phyloP scores from a whole-genome alignment of 2,113 vertebrate genomes.

The Pithys albifrons region DNA sequence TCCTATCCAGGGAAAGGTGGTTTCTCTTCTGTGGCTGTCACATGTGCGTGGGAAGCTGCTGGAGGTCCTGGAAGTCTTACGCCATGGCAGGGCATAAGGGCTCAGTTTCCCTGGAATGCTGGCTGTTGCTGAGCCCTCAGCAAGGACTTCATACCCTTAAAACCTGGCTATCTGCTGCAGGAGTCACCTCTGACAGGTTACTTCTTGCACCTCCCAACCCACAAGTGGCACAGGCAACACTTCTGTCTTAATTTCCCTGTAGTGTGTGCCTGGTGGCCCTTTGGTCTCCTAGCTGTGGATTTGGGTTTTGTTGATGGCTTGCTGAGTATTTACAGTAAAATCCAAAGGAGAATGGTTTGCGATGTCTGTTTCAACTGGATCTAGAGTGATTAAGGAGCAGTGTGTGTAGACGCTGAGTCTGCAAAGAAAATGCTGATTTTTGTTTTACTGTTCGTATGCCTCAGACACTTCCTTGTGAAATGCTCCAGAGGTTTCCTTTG shows the following conservation, averaged over 20 bases:
- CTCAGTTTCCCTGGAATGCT: neutral
- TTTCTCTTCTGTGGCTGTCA: neutral
- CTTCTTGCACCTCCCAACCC: neutral
- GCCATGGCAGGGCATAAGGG: neutral
- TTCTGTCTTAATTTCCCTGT: neutral
- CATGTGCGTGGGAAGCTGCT: neutral
- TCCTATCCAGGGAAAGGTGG: neutral
- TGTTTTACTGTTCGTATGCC: neutral
- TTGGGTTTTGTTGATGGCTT: neutral
- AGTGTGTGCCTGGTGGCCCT: neutral
- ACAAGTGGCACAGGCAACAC: accelerated
- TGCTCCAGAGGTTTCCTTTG: conserved; percentile 51
- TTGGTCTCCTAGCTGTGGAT: neutral
- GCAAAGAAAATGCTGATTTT: conserved; percentile 15
- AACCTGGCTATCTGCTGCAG: neutral
- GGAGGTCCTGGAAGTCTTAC: neutral
- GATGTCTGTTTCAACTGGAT: neutral
- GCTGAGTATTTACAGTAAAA: neutral
- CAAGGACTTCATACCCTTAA: neutral
- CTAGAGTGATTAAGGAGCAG: neutral
- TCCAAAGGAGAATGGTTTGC: neutral
- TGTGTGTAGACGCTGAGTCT: neutral
- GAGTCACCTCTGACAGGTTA: neutral
- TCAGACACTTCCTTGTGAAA: conserved; percentile 35
- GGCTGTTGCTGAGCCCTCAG: neutral